Percentiles rank a stretch among this genome's conserved stretches.
phyloP scores from a whole-genome alignment of 2,113 vertebrate species.

The Lynx canadensis region DNA sequence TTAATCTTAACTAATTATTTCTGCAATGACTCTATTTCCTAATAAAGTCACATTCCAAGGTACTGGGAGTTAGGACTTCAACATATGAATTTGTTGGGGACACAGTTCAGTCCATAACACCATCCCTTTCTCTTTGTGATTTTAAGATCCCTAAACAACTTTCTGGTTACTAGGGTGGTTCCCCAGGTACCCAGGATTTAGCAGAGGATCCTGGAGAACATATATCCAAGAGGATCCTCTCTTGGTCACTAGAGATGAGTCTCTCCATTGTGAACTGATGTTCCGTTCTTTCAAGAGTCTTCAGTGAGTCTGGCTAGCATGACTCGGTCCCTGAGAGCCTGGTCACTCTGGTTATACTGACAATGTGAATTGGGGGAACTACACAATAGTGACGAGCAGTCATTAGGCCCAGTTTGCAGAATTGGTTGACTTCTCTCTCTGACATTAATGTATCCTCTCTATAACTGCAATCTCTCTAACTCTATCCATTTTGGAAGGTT shows the following conservation, averaged over 20 bases:
- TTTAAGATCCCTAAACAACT: neutral
- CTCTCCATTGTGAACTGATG: neutral
- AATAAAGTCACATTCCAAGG: neutral
- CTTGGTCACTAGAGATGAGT: neutral
- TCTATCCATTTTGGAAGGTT: neutral
- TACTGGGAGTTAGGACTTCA: neutral
- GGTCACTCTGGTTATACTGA: neutral
- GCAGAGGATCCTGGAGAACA: neutral
- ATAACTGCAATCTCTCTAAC: neutral
- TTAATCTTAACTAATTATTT: neutral
- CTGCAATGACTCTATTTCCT: neutral
- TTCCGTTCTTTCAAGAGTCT: neutral
- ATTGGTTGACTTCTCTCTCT: neutral
- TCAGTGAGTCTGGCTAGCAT: neutral
- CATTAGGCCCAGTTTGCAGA: neutral
- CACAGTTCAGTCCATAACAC: neutral
- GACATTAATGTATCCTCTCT: neutral
- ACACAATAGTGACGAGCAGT: neutral
- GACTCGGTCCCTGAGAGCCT: neutral
- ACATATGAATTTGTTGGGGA: neutral
- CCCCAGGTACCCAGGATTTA: neutral
- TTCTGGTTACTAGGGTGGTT: neutral
- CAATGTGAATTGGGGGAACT: neutral
- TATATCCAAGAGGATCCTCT: neutral
- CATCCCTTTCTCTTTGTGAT: neutral